These are phyloP conservation scores for Petroica traversi DNA, from an alignment of 2,113 vertebrate species.

Conservation along the genomic window DNA sequence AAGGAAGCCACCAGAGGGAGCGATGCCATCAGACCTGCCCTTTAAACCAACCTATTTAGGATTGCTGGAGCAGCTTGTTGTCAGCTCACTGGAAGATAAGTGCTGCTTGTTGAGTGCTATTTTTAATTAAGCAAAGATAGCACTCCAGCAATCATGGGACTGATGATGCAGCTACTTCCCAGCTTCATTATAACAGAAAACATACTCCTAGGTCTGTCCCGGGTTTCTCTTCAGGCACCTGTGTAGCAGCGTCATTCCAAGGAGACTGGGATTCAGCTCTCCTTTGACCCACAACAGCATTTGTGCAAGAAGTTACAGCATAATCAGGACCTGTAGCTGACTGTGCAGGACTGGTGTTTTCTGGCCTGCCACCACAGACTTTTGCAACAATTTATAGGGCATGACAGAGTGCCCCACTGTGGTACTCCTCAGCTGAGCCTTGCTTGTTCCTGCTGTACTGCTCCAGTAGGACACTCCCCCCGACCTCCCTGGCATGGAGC, in stretches of 20 bases:
- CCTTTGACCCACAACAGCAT: background rate
- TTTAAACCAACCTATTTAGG: background rate
- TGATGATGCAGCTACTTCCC: slow-evolving; percentile 43
- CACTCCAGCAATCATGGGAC: slow-evolving; percentile 29
- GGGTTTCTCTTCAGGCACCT: slow-evolving; percentile 30
- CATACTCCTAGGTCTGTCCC: background rate
- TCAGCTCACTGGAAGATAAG: slow-evolving; percentile 19
- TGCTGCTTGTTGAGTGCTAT: slow-evolving; percentile 10
- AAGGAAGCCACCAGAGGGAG: background rate
- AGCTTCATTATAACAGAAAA: slow-evolving; percentile 18
- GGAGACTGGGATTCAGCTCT: background rate
- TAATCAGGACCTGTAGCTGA: background rate
- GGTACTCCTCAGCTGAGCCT: background rate
- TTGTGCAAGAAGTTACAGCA: background rate
- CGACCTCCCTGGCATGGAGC: fast-evolving
- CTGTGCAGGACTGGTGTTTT: background rate
- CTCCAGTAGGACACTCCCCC: fast-evolving
- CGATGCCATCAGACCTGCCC: background rate
- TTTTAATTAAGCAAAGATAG: slow-evolving; percentile 57
- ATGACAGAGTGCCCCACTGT: no score
- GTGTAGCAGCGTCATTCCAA: background rate
- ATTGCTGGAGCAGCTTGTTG: background rate
- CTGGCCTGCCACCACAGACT: background rate
- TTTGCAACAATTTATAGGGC: background rate
- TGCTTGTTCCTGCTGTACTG: background rate